Base-by-base conservation (phyloP, 2,113 vertebrate genomes). In the Phasianus colchicus region DNA sequence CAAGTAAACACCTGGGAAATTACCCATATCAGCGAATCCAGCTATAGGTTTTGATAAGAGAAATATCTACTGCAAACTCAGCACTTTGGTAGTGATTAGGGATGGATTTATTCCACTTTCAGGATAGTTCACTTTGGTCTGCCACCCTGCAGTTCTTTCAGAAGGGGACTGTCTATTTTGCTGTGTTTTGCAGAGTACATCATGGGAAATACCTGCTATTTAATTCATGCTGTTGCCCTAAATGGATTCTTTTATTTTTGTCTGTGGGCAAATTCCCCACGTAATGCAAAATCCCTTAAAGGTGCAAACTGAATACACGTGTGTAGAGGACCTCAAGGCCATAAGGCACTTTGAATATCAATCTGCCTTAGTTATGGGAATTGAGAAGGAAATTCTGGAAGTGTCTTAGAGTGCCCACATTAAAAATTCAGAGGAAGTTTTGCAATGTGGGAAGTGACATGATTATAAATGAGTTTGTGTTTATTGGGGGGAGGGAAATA, bases 41-140 rank as follows among this genome's bases (percentile, higher is more conserved):
- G 70, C 77, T 5, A 82, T 55, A 78, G 72, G 89, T 88, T 74
- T 70, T 80, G 92, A 91, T 89, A 96, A 95, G 78, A 74, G 72
- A 58, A 89, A 70, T 70, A 80, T 63, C 79, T 96, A 64, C 85
- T 73, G 78, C 90, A 80, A 80, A 85, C 75, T 94, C 88, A 86
- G 85, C 75, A 12, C 67, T 74, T 80, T 1, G 2, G n/a, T 6
- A 32, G 58, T 66, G 75, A 76, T 91, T 70, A 73, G 43, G 36
- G 42, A 60, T 81, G 83, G 55, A 74, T 90, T 96, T 90, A 64
- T 86, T 77, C 73, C 16, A 14, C 71, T 94, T 88, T 22, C 69
- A 86, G 60, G 55, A 24, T 52, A 42, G 61, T 9, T 1, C 34
- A n/a, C 36, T 58, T 73, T 58, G 43, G 19, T 79, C 54, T 91